phyloP scores from a whole-genome alignment of 1,140 invertebrate species.

The Physella acuta region DNA sequence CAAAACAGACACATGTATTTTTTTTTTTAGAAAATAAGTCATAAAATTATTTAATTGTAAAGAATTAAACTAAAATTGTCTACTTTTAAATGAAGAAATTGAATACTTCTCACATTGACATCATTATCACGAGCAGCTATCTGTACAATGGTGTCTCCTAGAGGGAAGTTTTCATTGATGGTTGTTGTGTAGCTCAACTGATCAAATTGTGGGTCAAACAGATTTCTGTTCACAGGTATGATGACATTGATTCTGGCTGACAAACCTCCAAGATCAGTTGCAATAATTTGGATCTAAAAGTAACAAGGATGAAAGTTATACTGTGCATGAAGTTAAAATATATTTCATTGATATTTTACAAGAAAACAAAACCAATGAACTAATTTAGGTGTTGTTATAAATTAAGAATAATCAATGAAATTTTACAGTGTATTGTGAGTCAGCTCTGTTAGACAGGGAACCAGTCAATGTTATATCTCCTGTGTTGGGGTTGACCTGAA shows the following conservation, averaged over 20 bases:
- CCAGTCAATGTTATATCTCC: background rate
- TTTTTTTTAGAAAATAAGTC: too few species aligned
- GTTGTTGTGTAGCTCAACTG: background rate
- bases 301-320: too few species aligned
- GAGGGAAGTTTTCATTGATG: constrained; percentile 1
- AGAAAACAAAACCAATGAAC: background rate
- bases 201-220: background rate
- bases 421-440: background rate
- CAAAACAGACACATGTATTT: too few species aligned
- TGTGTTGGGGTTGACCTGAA: background rate
- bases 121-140: background rate
- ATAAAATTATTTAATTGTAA: too few species aligned
- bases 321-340: too few species aligned
- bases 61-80: too few species aligned
- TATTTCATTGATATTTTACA: too few species aligned
- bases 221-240: constrained; percentile 10
- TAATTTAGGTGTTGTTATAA: background rate
- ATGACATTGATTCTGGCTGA: background rate
- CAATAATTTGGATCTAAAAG: background rate
- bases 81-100: too few species aligned
- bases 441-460: background rate
- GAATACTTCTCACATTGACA: constrained; percentile 17
- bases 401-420: background rate
- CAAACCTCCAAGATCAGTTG: constrained; percentile 14
- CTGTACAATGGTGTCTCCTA: background rate